Evolutionary conservation across 2,888 invertebrate genomes (phyloP), one percentile per base, ranked within the genome.

Genomic region (Limnephilus lunatus): DNA sequence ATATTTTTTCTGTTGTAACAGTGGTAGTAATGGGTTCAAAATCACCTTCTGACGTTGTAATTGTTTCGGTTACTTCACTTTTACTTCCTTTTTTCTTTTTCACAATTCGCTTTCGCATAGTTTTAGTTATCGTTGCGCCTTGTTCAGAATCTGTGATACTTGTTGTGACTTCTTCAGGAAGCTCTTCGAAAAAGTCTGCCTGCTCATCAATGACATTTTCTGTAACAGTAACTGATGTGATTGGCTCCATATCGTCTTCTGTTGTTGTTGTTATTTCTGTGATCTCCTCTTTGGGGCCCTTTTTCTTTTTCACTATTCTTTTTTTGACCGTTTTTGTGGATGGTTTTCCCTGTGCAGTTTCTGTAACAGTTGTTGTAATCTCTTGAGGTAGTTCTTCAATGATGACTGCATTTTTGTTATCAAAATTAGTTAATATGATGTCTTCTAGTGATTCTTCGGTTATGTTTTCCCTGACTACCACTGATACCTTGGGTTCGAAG

Each of bases 11-110:
- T 25, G 48, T 68, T 11, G 15, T 68, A 19, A 94, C 91, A 11
- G 94, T 94, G 31, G 94, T 94, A 4, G 94, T 94, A 91, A 94
- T 90, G 15, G 93, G 94, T 39, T 35, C 25, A n/a, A 44, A 32
- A 92, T 95, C 94, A 68, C 95, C 95, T 94, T 93, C 95, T 91
- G 96, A 95, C n/a, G 95, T 94, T 19, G 96, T 96, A 5, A 95
- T 94, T n/a, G 95, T 94, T 94, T 95, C 94, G 2, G 95, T 91
- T 31, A 95, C 94, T 93, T 95, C 95, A 91, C 92, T 93, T 44
- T 94, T 94, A 31, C 48, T 81, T 12, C 94, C 94, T 80, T 94
- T 94, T 89, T 94, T 94, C 93, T 94, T 95, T 92, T 94, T 94
- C 11, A 94, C 94, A 1, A 94, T 94, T 15, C 94, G 93, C 92